Evolutionary conservation across 2,113 vertebrate genomes (phyloP).

Genomic region (Petromus typicus): DNA sequence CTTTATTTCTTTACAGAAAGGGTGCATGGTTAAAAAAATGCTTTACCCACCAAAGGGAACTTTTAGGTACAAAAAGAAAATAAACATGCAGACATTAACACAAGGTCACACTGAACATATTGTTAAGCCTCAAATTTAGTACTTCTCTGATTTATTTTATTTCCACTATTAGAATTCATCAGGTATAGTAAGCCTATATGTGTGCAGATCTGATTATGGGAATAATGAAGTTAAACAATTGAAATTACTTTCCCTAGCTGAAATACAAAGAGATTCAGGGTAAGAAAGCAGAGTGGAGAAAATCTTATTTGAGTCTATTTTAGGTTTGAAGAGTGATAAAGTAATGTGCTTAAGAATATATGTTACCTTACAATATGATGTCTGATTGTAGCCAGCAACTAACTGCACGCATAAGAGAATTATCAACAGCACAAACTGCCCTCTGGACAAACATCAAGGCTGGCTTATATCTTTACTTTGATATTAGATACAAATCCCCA

Average conservation of each 20-base stretch:
- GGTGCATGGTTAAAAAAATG: not conserved
- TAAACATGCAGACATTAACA: not conserved
- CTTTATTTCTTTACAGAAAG: conserved; percentile 23
- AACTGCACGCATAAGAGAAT: not conserved
- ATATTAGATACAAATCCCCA: no score
- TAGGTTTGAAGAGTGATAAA: not conserved
- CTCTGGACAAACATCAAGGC: no score
- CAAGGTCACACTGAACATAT: not conserved
- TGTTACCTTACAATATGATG: no score
- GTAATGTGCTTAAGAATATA: no score
- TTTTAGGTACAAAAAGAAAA: conserved; percentile 15
- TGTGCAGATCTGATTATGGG: not conserved
- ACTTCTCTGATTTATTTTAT: not conserved
- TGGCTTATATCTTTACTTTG: not conserved
- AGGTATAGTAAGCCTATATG: not conserved
- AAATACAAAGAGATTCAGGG: not conserved
- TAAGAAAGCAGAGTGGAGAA: not conserved
- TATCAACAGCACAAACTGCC: accelerated
- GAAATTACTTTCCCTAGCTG: not conserved
- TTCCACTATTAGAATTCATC: not conserved
- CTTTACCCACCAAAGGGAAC: not conserved
- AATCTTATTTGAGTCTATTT: accelerated
- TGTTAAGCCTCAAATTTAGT: not conserved
- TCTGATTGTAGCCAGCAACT: no score
- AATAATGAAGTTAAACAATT: not conserved